Evolutionary conservation across 2,888 invertebrate species (phyloP).

Genomic region (Macrophya alboannulata): DNA sequence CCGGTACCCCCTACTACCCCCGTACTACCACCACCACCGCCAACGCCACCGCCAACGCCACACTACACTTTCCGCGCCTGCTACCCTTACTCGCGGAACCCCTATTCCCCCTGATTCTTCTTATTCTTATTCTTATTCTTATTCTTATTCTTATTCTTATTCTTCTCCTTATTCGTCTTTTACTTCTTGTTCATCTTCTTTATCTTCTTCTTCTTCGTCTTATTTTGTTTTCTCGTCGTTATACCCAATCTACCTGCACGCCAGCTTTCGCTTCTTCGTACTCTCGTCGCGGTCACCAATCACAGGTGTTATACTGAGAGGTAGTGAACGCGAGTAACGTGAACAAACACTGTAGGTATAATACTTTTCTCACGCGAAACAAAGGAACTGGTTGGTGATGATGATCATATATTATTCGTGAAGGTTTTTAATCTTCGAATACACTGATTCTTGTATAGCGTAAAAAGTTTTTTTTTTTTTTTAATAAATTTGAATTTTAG

Average conservation of each 20-base stretch:
- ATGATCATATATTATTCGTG: not conserved
- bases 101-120: not conserved
- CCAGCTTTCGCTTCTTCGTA: not conserved
- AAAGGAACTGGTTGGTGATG: not conserved
- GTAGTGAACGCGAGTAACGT: not conserved
- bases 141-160: not conserved
- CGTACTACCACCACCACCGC: constrained; percentile 23
- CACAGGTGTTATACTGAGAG: constrained; percentile 5
- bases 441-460: not conserved
- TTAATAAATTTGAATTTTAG: no score
- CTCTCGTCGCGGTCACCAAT: constrained; percentile 58
- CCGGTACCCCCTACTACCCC: constrained; percentile 33
- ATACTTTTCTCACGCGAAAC: not conserved
- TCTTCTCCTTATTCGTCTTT: not conserved
- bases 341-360: not conserved
- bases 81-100: constrained; percentile 30
- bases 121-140: no score
- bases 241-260: not conserved
- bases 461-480: not conserved
- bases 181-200: not conserved
- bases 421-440: no score
- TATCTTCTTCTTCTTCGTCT: not conserved
- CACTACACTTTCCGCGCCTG: not conserved
- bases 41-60: not conserved
- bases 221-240: not conserved